Percentiles rank a stretch among this genome's conserved stretches.
These are phyloP conservation scores for Pyxicephalus adspersus DNA, from an alignment of 2,113 vertebrate species.

Conservation along the genomic window DNA sequence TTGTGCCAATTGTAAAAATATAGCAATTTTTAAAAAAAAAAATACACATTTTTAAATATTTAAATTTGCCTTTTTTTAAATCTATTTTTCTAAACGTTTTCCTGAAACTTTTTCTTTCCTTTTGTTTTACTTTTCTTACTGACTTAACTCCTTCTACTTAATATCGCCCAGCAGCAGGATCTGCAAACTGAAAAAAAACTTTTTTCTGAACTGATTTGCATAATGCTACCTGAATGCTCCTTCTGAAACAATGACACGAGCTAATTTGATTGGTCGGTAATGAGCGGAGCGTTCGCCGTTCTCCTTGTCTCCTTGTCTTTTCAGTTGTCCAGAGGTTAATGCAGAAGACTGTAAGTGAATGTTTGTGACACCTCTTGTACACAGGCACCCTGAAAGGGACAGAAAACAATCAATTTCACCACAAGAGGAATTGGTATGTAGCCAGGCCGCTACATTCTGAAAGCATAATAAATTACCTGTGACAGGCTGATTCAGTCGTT, in stretches of 20 bases:
- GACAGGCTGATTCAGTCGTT: slow-evolving; percentile 29
- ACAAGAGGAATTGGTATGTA: slow-evolving; percentile 41
- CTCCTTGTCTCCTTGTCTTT: background rate
- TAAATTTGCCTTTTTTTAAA: too few species aligned
- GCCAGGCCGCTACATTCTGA: slow-evolving; percentile 15
- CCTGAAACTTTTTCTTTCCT: too few species aligned
- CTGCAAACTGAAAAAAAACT: background rate
- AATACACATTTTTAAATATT: too few species aligned
- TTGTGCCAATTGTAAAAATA: too few species aligned
- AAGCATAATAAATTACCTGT: slow-evolving; percentile 43
- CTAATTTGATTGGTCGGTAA: slow-evolving; percentile 18
- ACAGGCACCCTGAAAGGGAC: slow-evolving; percentile 35
- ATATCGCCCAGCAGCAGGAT: too few species aligned
- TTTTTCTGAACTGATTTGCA: background rate
- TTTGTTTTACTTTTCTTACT: too few species aligned
- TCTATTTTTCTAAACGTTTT: too few species aligned
- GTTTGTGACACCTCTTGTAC: slow-evolving; percentile 50
- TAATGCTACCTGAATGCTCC: background rate
- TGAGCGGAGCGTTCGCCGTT: background rate
- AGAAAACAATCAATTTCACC: slow-evolving; percentile 49
- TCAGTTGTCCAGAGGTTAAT: slow-evolving; percentile 44
- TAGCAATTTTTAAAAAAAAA: too few species aligned
- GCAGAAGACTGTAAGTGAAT: slow-evolving; percentile 46
- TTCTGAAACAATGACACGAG: background rate
- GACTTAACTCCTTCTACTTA: too few species aligned